Evolutionary conservation across 2,888 invertebrate genomes (phyloP).

Genomic region (Diarsia brunnea): DNA sequence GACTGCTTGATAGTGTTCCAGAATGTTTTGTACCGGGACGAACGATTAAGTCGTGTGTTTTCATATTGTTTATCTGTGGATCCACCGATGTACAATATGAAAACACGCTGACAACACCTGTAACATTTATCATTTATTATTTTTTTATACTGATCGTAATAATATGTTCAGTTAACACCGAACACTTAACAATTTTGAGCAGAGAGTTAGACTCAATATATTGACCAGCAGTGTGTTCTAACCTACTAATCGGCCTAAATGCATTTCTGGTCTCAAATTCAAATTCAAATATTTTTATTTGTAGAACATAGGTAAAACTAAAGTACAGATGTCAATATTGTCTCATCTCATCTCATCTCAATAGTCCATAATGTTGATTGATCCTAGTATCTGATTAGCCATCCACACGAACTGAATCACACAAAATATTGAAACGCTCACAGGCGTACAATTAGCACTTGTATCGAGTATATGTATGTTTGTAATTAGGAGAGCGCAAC

Average conservation of each 20-base stretch:
- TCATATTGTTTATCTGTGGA: constrained; percentile 1
- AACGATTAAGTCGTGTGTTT: constrained; percentile 15
- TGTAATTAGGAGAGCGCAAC: constrained; percentile 34
- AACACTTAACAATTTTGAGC: too few species aligned
- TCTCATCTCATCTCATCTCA: too few species aligned
- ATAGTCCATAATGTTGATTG: neutral
- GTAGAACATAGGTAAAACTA: too few species aligned
- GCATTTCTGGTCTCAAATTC: neutral
- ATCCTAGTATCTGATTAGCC: constrained; percentile 2
- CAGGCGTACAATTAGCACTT: constrained; percentile 35
- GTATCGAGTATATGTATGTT: constrained; percentile 34
- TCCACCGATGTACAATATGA: too few species aligned
- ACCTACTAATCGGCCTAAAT: neutral
- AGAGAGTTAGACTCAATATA: neutral
- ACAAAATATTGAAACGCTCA: constrained; percentile 20
- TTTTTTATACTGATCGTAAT: neutral
- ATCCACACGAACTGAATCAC: neutral
- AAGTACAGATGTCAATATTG: too few species aligned
- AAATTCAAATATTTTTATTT: too few species aligned
- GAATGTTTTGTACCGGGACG: constrained; percentile 24
- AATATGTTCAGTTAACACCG: neutral
- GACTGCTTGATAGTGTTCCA: constrained; percentile 32
- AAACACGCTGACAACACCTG: neutral
- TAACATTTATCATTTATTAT: neutral
- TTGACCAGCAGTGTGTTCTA: neutral